Evolutionary conservation across 23 tunicate genomes (phyloP).

Genomic region (Halocynthia aurantium): DNA sequence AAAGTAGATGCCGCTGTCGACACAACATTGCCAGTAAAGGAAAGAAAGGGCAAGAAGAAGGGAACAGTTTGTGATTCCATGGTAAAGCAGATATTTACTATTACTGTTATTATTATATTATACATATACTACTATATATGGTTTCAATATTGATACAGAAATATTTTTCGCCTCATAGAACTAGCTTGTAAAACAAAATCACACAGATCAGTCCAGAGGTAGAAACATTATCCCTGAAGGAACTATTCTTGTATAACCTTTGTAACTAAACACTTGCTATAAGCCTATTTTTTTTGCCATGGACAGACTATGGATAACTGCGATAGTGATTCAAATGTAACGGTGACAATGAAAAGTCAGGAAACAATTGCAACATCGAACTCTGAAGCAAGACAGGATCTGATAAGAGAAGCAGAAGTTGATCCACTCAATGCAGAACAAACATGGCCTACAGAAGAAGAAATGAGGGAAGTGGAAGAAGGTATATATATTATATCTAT

Average conservation of each 20-base stretch:
- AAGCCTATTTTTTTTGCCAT: background rate
- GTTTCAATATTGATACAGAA: too few relatives aligned
- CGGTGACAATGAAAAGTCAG: constrained; percentile 1
- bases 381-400: constrained; percentile 35
- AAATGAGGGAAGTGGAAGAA: constrained; percentile 69
- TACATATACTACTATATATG: too few relatives aligned
- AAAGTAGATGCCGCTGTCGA: constrained; percentile 44
- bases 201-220: too few relatives aligned
- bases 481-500: constrained; percentile 5
- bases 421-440: constrained; percentile 97
- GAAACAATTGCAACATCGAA: constrained; percentile 26
- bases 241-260: background rate
- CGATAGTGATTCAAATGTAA: background rate
- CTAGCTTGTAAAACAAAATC: too few relatives aligned
- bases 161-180: too few relatives aligned
- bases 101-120: too few relatives aligned
- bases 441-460: constrained; percentile 98
- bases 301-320: background rate
- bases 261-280: background rate
- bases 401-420: constrained; percentile 63
- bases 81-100: background rate
- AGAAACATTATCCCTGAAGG: too few relatives aligned
- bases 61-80: constrained; percentile 49
- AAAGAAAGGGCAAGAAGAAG: constrained; percentile 60
- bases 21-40: background rate